Evolutionary conservation across 1,140 invertebrate species (phyloP).

Genomic region (Heliconius nattereri): DNA sequence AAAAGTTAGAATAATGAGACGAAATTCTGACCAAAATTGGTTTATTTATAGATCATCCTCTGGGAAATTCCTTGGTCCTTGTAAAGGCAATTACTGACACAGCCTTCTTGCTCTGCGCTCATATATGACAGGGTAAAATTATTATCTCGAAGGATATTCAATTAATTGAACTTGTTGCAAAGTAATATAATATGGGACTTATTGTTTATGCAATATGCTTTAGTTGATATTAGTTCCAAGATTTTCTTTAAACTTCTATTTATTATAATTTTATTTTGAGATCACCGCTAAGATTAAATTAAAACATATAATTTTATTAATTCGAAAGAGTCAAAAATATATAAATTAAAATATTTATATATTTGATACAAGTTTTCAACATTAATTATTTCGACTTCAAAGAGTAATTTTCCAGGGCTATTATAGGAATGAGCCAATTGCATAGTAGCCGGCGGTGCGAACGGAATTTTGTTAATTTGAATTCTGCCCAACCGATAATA

Average conservation of each 20-base stretch:
- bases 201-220: background rate
- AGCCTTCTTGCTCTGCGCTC: background rate
- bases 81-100: background rate
- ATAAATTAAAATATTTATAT: background rate
- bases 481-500: background rate
- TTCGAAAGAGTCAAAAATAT: background rate
- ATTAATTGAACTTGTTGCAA: conserved; percentile 4
- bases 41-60: conserved; percentile 8
- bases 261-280: background rate
- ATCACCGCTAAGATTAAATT: background rate
- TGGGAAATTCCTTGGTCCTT: conserved; percentile 3
- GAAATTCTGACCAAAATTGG: background rate
- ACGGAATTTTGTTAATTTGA: conserved; percentile 11
- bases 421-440: conserved; percentile 11
- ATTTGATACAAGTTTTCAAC: background rate
- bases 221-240: background rate
- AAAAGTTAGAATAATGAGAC: background rate
- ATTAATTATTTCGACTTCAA: conserved; percentile 1
- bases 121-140: background rate
- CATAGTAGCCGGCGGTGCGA: conserved; percentile 5
- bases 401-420: background rate
- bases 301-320: too few relatives aligned
- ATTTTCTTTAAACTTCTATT: background rate
- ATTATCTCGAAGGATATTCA: background rate
- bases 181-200: background rate